phyloP scores from a whole-genome alignment of 2,797 vertebrate species.

The Trachops cirrhosus region DNA sequence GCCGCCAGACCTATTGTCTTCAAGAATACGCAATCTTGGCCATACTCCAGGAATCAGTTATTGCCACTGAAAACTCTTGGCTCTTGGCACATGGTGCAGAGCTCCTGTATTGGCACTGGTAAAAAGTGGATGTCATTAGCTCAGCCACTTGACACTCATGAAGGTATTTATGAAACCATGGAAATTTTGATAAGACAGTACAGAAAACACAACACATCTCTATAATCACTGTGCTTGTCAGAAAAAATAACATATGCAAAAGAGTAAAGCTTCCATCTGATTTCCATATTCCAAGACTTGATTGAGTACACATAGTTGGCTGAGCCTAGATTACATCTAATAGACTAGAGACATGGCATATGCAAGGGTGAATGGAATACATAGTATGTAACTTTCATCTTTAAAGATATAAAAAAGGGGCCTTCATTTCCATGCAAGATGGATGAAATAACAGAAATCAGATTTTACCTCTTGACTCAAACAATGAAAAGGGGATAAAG shows the following conservation, averaged over 20 bases:
- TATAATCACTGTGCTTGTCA: neutral
- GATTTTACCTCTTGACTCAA: neutral
- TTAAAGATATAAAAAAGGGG: neutral
- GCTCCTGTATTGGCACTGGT: neutral
- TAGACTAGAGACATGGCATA: neutral
- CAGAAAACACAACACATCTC: neutral
- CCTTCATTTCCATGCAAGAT: slow-evolving; percentile 22
- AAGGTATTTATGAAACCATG: neutral
- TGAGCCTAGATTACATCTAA: neutral
- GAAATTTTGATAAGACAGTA: neutral
- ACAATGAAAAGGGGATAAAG: slow-evolving; percentile 6
- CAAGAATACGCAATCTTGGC: neutral
- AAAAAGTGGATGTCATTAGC: neutral
- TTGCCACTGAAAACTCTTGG: neutral
- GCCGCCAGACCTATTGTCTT: neutral
- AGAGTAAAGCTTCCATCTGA: neutral
- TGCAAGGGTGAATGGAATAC: neutral
- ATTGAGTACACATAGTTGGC: neutral
- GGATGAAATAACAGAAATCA: slow-evolving; percentile 9
- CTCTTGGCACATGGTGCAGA: neutral
- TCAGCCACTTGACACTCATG: neutral
- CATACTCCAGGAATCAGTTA: neutral
- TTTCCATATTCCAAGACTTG: neutral
- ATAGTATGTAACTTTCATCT: neutral
- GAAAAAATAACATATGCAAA: neutral